Evolutionary conservation across 2,113 vertebrate genomes (phyloP).

Genomic region (Gopherus evgoodei): DNA sequence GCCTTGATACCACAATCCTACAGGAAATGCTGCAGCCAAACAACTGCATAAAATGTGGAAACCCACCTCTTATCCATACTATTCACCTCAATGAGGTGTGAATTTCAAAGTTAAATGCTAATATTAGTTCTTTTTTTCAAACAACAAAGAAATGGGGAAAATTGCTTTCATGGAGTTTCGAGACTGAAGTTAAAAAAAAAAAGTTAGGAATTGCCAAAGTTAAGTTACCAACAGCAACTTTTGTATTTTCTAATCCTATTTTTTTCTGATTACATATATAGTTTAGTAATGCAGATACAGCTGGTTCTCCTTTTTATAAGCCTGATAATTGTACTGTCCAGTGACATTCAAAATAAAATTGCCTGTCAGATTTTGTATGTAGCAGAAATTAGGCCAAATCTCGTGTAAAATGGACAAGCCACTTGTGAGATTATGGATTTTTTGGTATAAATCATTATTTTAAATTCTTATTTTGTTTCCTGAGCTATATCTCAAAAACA

Average conservation of each 20-base stretch:
- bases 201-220: background rate
- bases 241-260: background rate
- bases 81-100: background rate
- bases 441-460: background rate
- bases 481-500: background rate
- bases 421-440: background rate
- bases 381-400: background rate
- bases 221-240: background rate
- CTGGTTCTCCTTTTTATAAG: background rate
- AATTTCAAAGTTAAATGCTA: background rate
- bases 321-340: background rate
- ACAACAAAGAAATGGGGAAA: background rate
- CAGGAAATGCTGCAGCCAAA: background rate
- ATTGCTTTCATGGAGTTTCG: background rate
- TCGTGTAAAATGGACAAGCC: background rate
- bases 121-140: background rate
- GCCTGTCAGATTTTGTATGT: background rate
- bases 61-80: background rate
- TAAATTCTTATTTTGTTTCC: background rate
- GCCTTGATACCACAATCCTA: background rate
- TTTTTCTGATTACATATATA: background rate
- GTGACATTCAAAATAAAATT: background rate
- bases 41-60: background rate
- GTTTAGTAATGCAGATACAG: background rate
- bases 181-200: background rate